A percentile compares a stretch with the other conserved stretches of the same genome.
Evolutionary conservation across 2,888 invertebrate species (phyloP).

Genomic region (Cephus sareptanus): DNA sequence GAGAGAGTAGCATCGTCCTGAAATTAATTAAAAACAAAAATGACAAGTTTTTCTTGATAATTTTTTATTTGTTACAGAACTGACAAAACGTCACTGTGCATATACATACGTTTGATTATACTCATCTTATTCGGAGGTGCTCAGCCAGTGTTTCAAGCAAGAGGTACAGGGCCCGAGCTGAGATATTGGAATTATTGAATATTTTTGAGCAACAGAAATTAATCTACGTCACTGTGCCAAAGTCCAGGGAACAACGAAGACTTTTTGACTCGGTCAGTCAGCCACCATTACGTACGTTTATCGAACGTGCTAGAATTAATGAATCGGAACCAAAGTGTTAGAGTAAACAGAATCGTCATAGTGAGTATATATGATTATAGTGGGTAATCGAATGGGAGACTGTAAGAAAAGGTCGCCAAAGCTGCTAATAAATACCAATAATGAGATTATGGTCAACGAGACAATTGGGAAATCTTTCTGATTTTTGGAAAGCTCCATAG

Average conservation of each 20-base stretch:
- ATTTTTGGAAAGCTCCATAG: background rate
- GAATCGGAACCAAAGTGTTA: background rate
- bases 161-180: background rate
- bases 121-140: background rate
- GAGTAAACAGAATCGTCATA: background rate
- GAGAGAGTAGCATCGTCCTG: background rate
- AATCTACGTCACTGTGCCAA: background rate
- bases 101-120: background rate
- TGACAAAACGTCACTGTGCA: background rate
- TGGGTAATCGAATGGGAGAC: background rate
- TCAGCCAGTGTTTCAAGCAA: background rate
- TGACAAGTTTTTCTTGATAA: background rate
- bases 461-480: background rate
- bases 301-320: background rate
- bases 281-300: background rate
- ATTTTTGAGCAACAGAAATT: background rate
- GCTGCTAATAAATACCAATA: background rate
- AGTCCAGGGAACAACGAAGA: background rate
- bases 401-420: background rate
- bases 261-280: background rate
- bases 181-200: background rate
- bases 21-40: background rate
- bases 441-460: background rate
- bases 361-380: background rate
- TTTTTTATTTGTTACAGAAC: background rate